Evolutionary conservation across 2,888 invertebrate species (phyloP).

Genomic region (Dryadula phaetusa): DNA sequence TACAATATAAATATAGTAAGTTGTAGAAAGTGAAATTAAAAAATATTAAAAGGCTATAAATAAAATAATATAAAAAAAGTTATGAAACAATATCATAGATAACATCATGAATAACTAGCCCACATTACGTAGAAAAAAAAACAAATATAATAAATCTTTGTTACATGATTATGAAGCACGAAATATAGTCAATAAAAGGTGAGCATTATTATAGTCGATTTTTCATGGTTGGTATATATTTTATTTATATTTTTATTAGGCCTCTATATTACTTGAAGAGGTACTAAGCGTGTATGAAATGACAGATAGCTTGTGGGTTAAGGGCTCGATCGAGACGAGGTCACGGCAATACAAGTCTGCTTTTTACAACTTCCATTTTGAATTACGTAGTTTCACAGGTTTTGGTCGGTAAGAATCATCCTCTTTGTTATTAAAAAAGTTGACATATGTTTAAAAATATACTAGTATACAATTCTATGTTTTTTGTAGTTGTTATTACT

Average conservation of each 20-base stretch:
- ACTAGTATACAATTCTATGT: too few species aligned
- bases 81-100: too few species aligned
- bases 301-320: conserved; percentile 30
- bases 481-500: too few species aligned
- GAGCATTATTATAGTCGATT: not conserved
- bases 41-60: too few species aligned
- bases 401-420: not conserved
- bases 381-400: conserved; percentile 12
- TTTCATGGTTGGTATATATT: conserved; percentile 21
- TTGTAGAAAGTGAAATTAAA: too few species aligned
- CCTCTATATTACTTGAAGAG: conserved; percentile 7
- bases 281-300: conserved; percentile 14
- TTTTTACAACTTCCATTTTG: conserved; percentile 25
- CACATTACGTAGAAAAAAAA: not conserved
- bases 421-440: not conserved
- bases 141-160: not conserved
- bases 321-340: conserved; percentile 39
- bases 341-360: conserved; percentile 34
- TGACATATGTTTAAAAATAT: too few species aligned
- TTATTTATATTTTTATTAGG: conserved; percentile 24
- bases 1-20: too few species aligned
- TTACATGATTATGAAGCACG: not conserved
- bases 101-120: too few species aligned
- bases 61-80: too few species aligned
- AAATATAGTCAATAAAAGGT: not conserved